Conservation (phyloP, 2,888 invertebrate species). For the Nowickia ferox region DNA sequence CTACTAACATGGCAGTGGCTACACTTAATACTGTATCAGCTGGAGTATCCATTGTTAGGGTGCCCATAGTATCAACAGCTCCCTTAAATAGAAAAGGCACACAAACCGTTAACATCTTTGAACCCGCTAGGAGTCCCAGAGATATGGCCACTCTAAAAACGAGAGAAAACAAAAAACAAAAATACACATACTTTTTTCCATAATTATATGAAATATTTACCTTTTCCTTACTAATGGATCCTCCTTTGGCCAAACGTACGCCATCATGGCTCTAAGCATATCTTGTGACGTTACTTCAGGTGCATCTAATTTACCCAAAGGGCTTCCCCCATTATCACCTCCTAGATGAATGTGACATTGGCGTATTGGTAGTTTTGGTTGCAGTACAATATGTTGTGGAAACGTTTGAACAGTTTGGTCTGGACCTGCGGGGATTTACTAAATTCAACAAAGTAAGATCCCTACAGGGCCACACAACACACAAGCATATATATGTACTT, state of each 20-base stretch:
- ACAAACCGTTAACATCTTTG: conserved; percentile 94
- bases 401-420: conserved; percentile 77
- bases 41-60: conserved; percentile 90
- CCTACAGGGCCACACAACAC: conserved; percentile 82
- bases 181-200: not conserved
- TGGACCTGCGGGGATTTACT: conserved; percentile 83
- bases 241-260: conserved; percentile 97
- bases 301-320: conserved; percentile 86
- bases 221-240: conserved; percentile 81
- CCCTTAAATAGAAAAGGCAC: conserved; percentile 99
- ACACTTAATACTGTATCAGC: conserved; percentile 91
- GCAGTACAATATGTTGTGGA: conserved; percentile 84
- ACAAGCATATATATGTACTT: conserved; percentile 74
- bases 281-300: conserved; percentile 87
- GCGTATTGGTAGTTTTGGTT: conserved; percentile 83
- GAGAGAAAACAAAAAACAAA: conserved; percentile 72
- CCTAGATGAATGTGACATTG: conserved; percentile 96
- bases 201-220: conserved; percentile 69
- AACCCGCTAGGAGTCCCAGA: conserved; percentile 89
- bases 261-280: conserved; percentile 94
- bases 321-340: conserved; percentile 84
- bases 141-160: conserved; percentile 91
- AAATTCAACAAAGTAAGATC: conserved; percentile 81
- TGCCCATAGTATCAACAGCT: conserved; percentile 94
- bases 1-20: conserved; percentile 91